Base-by-base conservation (phyloP, 2,113 vertebrate species). In the Callipepla californica region DNA sequence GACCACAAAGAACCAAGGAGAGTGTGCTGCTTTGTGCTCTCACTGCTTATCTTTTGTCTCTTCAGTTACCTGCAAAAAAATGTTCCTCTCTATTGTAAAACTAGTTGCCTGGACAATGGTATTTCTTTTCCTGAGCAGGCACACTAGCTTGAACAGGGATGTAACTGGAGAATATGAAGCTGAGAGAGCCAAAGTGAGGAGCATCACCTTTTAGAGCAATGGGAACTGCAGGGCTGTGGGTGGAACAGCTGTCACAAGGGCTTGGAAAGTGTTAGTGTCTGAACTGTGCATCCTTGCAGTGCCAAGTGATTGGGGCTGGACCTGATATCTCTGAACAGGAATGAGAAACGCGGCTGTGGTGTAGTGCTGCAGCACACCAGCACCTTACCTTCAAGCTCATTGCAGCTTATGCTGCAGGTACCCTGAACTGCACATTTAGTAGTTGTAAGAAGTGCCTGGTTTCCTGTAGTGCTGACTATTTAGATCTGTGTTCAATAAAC, bases 271-370 rank as follows among this genome's bases (percentile, higher is more conserved):
- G 44, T 40, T 91, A 77, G 79, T 55, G 40, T 73, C 68, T 62
- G 72, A 88, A 45, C 38, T 26, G 26, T 44, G 57, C 72, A 61
- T 76, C 59, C 16, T 30, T 53, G 18, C 58, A 13, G 13, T 21
- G 74, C 51, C 48, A 42, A 38, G 51, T 36, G 51, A 25, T 66
- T 74, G 45, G 68, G 48, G 59, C 50, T 74, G 67, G n/a, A 36
- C 2, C 5, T 73, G n/a, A 7, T 19, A n/a, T 19, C 45, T 73
- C n/a, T 77, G 15, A 58, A 11, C 53, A 66, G 73, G 32, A 62
- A 23, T 22, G 3, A 17, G 1, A 4, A 6, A 2, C 18, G 73
- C 2, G 25, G 77, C 45, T 40, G 50, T 0, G 0, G 63, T 23
- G 57, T 30, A 38, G 16, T 8, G 30, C 68, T 59, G 51, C 62